Base-by-base conservation (phyloP, 2,888 invertebrate genomes). In the Pegoplata infirma region DNA sequence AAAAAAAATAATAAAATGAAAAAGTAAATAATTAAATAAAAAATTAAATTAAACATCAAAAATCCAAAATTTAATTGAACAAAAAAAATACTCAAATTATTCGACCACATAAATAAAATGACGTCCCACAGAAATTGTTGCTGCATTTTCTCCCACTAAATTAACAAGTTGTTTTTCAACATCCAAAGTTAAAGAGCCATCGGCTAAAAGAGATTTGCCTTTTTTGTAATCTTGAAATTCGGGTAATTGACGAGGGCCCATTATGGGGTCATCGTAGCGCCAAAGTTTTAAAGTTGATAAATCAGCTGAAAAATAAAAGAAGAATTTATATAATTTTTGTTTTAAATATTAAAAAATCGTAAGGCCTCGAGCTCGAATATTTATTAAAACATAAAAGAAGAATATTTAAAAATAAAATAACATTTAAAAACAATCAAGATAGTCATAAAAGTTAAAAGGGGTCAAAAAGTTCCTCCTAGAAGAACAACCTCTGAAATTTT, bases 211-310 rank as follows among this genome's bases (percentile, higher is more conserved):
- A 1, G 91, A 87, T 88, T 94, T 94, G 76, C 92, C 94, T 40
- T 91, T 90, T 71, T 92, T 91, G 68, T 93, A 92, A 82, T 95
- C 91, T 36, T 93, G 92, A 72, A 92, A 91, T 21, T 90, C 88
- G 0, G 98, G 97, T 66, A 97, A 92, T 84, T 91, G 92, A 51
- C 97, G 91, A 5, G 95, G 94, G 0, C 97, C 97, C 23, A 94
- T 81, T 1, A 91, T 82, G 0, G 95, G 93, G 89, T 98, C 96
- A 71, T 92, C 91, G 89, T 94, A 96, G 19, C 95, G 92, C 92
- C 95, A 95, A 10, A 98, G 86, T 83, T 92, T 91, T 8, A 98
- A 88, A 14, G 90, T 89, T 3, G 84, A 82, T 32, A 82, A 32
- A 61, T 87, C 86, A 5, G 84, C 66, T 83, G 51, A 28, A 36